phyloP scores from a whole-genome alignment of 2,888 invertebrate genomes.

The Dimorphilus gyrociliatus region DNA sequence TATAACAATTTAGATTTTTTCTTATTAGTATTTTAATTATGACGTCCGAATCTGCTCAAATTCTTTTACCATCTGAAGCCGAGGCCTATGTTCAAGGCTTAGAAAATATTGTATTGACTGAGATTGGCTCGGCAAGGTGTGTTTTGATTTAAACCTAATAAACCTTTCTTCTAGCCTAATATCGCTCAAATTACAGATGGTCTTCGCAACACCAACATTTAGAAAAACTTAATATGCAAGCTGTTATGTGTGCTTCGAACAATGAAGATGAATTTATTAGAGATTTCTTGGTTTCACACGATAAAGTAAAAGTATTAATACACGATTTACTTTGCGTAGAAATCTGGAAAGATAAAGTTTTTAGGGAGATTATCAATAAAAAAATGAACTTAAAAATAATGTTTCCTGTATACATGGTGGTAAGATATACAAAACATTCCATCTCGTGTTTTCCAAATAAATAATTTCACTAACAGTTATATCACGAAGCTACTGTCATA shows the following conservation, averaged over 20 bases:
- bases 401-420: constrained; percentile 48
- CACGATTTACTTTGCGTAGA: constrained; percentile 65
- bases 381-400: constrained; percentile 30
- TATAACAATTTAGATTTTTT: too few species aligned
- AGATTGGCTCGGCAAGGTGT: constrained; percentile 50
- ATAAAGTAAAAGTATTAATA: constrained; percentile 55
- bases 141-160: too few species aligned
- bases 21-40: neutral
- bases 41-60: constrained; percentile 13
- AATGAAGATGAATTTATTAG: constrained; percentile 67
- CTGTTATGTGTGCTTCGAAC: constrained; percentile 58
- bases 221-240: constrained; percentile 72
- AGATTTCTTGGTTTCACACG: constrained; percentile 57
- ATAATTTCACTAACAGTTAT: too few species aligned
- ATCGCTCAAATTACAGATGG: constrained; percentile 22
- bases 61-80: constrained; percentile 44
- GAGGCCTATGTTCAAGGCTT: constrained; percentile 58
- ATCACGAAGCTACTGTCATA: constrained; percentile 62
- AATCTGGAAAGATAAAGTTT: constrained; percentile 66
- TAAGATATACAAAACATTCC: too few species aligned
- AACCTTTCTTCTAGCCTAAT: too few species aligned
- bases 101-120: constrained; percentile 48
- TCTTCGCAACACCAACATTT: constrained; percentile 51
- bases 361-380: constrained; percentile 53
- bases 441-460: too few species aligned